phyloP scores from a whole-genome alignment of 2,888 invertebrate species.

The Drosophila niveifrons region DNA sequence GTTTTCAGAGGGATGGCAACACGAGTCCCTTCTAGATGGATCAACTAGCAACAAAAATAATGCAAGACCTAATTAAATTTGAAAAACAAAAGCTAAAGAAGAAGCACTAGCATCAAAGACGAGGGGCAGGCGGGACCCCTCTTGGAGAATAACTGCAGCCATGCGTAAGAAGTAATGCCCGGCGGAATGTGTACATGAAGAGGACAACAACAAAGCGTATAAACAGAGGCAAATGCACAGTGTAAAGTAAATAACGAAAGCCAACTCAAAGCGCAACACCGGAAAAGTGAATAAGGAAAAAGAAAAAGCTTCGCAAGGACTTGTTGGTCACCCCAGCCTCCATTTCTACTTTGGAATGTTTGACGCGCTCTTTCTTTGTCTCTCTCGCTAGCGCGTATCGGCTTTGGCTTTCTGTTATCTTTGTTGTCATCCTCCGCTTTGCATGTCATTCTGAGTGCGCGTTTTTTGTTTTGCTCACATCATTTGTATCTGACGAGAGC shows the following conservation, averaged over 20 bases:
- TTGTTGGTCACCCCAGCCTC: slow-evolving; percentile 36
- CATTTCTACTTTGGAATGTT: slow-evolving; percentile 5
- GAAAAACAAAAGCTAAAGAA: background rate
- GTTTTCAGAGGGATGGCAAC: background rate
- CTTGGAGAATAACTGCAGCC: slow-evolving; percentile 46
- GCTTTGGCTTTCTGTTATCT: slow-evolving; percentile 45
- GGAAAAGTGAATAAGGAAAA: slow-evolving; percentile 55
- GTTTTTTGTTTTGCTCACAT: slow-evolving; percentile 77
- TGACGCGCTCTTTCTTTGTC: slow-evolving; percentile 3
- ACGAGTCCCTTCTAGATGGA: background rate
- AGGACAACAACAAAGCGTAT: slow-evolving; percentile 32
- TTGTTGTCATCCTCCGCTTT: slow-evolving; percentile 45
- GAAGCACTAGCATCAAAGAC: background rate
- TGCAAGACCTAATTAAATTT: background rate
- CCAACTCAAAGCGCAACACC: slow-evolving; percentile 51
- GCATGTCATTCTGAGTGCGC: slow-evolving; percentile 40
- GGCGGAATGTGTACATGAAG: slow-evolving; percentile 42
- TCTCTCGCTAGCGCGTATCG: slow-evolving; percentile 6
- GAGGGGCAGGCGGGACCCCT: background rate
- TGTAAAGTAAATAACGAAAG: slow-evolving; percentile 47
- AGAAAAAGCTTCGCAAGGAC: slow-evolving; percentile 21
- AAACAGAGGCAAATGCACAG: slow-evolving; percentile 29
- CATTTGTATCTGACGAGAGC: slow-evolving; percentile 48
- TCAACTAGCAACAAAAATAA: background rate
- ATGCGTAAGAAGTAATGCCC: slow-evolving; percentile 71